Evolutionary conservation across 2,888 invertebrate genomes (phyloP).

Genomic region (Blomia tropicalis): DNA sequence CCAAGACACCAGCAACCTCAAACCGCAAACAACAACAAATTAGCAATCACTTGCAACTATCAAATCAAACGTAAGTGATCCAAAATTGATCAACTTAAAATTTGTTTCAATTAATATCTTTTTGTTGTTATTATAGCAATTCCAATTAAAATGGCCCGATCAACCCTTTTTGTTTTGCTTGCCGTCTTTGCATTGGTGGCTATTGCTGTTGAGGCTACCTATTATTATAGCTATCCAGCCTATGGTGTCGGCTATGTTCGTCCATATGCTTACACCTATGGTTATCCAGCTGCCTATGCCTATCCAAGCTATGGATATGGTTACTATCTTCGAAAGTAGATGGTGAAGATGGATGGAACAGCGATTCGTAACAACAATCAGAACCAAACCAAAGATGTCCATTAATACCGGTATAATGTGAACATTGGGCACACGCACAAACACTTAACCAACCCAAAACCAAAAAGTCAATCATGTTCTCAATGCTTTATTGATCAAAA

Average conservation of each 20-base stretch:
- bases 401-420: too few relatives aligned
- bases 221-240: not conserved
- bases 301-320: constrained; percentile 3
- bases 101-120: not conserved
- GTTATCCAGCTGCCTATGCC: not conserved
- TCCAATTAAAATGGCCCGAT: not conserved
- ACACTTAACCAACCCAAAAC: too few relatives aligned
- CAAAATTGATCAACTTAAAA: not conserved
- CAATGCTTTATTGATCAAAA: not conserved
- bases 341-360: too few relatives aligned
- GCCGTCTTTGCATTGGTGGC: not conserved
- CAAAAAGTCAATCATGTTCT: not conserved
- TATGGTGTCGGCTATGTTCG: not conserved
- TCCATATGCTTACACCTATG: too few relatives aligned
- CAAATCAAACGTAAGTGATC: not conserved
- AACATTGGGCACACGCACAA: too few relatives aligned
- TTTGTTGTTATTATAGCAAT: not conserved
- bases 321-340: not conserved
- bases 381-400: too few relatives aligned
- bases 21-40: not conserved
- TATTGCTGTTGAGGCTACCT: not conserved
- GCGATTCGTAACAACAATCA: too few relatives aligned
- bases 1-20: not conserved
- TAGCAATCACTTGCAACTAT: not conserved
- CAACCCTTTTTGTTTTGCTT: not conserved